These are phyloP conservation scores for Amazona guildingii DNA, from an alignment of 2,113 vertebrate genomes.

Conservation along the genomic window DNA sequence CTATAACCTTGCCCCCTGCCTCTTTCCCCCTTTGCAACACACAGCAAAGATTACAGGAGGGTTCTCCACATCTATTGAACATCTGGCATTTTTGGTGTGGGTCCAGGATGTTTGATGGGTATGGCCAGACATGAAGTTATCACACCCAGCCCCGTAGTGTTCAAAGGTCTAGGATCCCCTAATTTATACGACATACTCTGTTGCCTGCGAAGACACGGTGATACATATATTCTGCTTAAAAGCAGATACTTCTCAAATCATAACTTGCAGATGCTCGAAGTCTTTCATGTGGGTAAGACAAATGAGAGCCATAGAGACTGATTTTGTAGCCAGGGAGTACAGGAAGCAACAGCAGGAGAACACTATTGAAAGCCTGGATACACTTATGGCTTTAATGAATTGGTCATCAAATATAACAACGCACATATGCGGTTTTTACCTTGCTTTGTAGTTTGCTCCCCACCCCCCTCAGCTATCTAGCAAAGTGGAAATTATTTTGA, in stretches of 20 bases:
- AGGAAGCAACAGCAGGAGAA: constrained; percentile 74
- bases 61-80: constrained; percentile 52
- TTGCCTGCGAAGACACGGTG: constrained; percentile 62
- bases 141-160: constrained; percentile 55
- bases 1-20: not conserved
- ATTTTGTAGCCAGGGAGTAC: constrained; percentile 71
- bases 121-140: constrained; percentile 58
- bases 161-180: constrained; percentile 66
- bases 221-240: constrained; percentile 76
- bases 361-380: constrained; percentile 57
- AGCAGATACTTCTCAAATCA: constrained; percentile 78
- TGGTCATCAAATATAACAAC: constrained; percentile 52
- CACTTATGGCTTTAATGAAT: constrained; percentile 65
- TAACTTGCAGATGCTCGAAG: constrained; percentile 76
- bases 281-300: constrained; percentile 80
- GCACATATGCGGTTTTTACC: constrained; percentile 63
- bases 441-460: constrained; percentile 46
- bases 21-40: not conserved
- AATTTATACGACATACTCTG: constrained; percentile 56
- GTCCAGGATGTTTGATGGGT: constrained; percentile 75
- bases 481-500: constrained; percentile 53
- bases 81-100: constrained; percentile 74
- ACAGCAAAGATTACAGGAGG: constrained; percentile 41
- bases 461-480: not conserved
- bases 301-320: constrained; percentile 71